Percentiles rank a stretch among this genome's conserved stretches.
Conservation (phyloP, 2,797 vertebrate species). For the Crenuchus spilurus region DNA sequence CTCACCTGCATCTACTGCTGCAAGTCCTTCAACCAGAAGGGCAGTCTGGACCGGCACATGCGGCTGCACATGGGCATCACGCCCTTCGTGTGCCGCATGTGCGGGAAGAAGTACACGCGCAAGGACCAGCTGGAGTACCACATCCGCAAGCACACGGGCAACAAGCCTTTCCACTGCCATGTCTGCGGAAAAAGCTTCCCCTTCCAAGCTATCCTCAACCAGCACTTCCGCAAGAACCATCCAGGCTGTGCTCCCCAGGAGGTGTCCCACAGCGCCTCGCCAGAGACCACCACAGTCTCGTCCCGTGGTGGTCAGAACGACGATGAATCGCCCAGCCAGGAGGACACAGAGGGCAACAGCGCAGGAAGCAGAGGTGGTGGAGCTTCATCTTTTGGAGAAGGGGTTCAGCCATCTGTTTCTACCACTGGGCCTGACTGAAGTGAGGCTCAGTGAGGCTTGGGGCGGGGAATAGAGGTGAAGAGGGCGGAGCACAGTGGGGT, state of each 20-base stretch:
- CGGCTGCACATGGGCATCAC: constrained; percentile 98
- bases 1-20: constrained; percentile 98
- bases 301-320: constrained; percentile 88
- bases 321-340: constrained; percentile 88
- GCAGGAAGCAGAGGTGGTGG: constrained; percentile 72
- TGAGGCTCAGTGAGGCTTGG: not conserved
- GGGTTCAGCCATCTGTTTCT: constrained; percentile 90
- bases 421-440: constrained; percentile 94
- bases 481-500: constrained; percentile 11
- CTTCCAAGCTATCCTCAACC: constrained; percentile 99
- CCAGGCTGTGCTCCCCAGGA: constrained; percentile 91
- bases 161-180: constrained; percentile 98
- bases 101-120: constrained; percentile 97
- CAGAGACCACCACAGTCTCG: constrained; percentile 89
- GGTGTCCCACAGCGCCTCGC: constrained; percentile 92
- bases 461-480: constrained; percentile 49
- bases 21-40: constrained; percentile 99
- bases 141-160: constrained; percentile 98
- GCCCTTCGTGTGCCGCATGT: constrained; percentile 95
- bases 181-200: constrained; percentile 98
- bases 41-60: constrained; percentile 98
- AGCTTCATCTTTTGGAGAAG: constrained; percentile 77
- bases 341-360: constrained; percentile 78
- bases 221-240: constrained; percentile 99
- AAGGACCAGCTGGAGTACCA: constrained; percentile 99